Base-by-base conservation (phyloP, 1,140 invertebrate genomes). In the Drosophila orena region DNA sequence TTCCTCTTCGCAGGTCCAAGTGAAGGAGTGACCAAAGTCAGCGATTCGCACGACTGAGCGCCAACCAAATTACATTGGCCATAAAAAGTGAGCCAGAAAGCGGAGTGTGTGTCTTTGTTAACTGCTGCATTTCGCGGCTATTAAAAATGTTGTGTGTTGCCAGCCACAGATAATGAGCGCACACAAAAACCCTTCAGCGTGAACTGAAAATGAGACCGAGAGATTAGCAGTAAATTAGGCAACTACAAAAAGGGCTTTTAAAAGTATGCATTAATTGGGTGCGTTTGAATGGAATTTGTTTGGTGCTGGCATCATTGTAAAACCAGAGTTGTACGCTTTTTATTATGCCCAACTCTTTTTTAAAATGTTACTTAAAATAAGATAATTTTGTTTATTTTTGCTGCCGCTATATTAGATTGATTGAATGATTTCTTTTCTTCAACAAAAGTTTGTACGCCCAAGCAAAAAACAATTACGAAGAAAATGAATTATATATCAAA, bases 11-110 rank as follows among this genome's bases (percentile, higher is more conserved):
- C 64, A 55, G 43, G 11, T 60, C 20, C 61, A 56, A 34, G 24
- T 20, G 6, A 30, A 66, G 69, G 20, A 73, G 57, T 55, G 64
- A 64, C 53, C 72, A 43, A 75, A 73, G 54, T 47, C 80, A 72
- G 58, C 57, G 64, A 79, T 37, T 62, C 60, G 81, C 58, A 71
- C 60, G 56, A 79, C 54, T 79, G 70, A 79, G 44, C 79, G 61
- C 54, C 64, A 52, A 83, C 52, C 66, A 77, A 81, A 81, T 81
- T 81, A 77, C 66, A 73, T 47, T 58, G 44, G 20, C 60, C 56
- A 58, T 81, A 79, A 81, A 81, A 80, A 40, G 50, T 17, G 22
- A 35, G 42, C 42, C 56, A 37, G 24, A 43, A 40, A 40, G 11
- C 49, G 12, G 15, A 38, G 55, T 60, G 43, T 42, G 61, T 53